Evolutionary conservation across 2,888 invertebrate genomes (phyloP), one percentile per base, ranked within the genome.

Genomic region (Ormyrus rosae): DNA sequence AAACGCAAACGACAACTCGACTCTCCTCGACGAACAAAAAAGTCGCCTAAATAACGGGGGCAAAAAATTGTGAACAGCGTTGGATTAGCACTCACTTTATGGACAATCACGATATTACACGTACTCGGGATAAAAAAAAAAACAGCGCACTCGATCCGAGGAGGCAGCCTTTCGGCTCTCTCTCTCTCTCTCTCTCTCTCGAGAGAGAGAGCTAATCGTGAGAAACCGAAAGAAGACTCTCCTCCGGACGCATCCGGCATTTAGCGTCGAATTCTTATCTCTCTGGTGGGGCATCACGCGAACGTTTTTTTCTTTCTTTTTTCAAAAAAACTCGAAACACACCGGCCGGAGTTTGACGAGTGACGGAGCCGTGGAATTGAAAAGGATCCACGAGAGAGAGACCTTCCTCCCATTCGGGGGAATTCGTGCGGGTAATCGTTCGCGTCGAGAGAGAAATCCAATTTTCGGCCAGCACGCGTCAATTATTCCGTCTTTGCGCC

Each of bases 171-270:
- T 34, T 61, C 64, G 19, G 46, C 4, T 51, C 34, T 34, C 34
- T 34, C 34, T n/a, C n/a, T n/a, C n/a, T n/a, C n/a, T n/a, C n/a
- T 34, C 34, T 34, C 34, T 34, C 3, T 34, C 34, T 45, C 51
- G 13, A 46, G 55, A 13, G 50, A 34, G 48, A 6, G 10, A 68
- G 64, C 63, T 77, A 78, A 75, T 79, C 81, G 83, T 83, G 83
- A 83, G 83, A 83, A 83, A 79, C 58, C 75, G 53, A 77, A 82
- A 72, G 69, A 80, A 75, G 65, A 60, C 79, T 34, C 34, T 78
- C 63, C 75, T 67, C 19, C 9, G 55, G 56, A 70, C 78, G 78
- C 81, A 83, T 84, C 81, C 82, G 82, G 83, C 84, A 82, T 81
- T 82, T 82, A 82, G 61, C 67, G 45, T 78, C 80, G 79, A 81